A percentile compares a stretch with the other conserved stretches of the same genome.
These are phyloP conservation scores for Eurypyga helias DNA, from an alignment of 2,113 vertebrate species.

Conservation along the genomic window DNA sequence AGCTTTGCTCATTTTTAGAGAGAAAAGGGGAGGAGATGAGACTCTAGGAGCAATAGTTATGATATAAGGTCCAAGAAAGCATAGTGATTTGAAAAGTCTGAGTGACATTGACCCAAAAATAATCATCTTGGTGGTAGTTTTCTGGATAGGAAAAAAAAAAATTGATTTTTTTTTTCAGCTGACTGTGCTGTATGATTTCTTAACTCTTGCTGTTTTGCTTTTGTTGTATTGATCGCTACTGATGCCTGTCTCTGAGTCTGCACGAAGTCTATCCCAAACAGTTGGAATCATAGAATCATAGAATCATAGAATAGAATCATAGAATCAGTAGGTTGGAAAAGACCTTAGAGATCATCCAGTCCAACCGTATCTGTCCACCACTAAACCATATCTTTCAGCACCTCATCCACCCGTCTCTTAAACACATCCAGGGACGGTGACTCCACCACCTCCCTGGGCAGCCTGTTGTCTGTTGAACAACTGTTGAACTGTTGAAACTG, in stretches of 20 bases:
- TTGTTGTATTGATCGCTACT: conserved; percentile 51
- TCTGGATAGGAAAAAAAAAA: background rate
- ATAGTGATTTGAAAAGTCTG: conserved; percentile 31
- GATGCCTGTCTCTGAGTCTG: conserved; percentile 41
- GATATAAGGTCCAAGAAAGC: conserved; percentile 4
- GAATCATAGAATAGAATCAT: no score
- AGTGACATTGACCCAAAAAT: conserved; percentile 52
- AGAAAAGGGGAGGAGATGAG: background rate
- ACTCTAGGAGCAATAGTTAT: background rate
- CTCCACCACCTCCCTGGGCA: no score
- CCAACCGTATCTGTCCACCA: no score
- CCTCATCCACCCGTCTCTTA: no score
- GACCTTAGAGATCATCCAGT: no score
- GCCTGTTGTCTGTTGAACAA: no score
- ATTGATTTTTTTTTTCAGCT: conserved; percentile 27
- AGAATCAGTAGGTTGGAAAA: no score
- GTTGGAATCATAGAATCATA: no score
- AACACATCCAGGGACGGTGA: no score
- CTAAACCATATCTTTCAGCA: no score
- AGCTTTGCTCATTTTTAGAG: conserved; percentile 17
- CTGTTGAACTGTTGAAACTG: no score
- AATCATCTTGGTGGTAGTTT: conserved; percentile 42
- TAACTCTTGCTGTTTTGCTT: conserved; percentile 50
- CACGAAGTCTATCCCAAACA: background rate
- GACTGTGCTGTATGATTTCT: conserved; percentile 47